A percentile compares a stretch with the other conserved stretches of the same genome.
phyloP scores from a whole-genome alignment of 2,113 vertebrate genomes.

The Nestor notabilis region DNA sequence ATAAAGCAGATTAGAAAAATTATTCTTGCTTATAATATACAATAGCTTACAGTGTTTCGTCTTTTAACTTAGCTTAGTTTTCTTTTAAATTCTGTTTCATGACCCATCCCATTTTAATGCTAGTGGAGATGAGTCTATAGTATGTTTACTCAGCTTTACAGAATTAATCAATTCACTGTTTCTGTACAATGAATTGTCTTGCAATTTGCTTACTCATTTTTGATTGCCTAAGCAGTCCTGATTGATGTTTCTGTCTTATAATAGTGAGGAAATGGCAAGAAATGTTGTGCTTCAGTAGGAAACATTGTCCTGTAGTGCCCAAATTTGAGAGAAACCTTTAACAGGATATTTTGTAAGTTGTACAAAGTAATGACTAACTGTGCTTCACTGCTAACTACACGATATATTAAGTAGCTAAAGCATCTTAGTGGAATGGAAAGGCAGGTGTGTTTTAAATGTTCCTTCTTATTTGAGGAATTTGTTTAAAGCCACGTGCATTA shows the following conservation, averaged over 20 bases:
- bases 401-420: background rate
- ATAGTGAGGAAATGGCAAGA: background rate
- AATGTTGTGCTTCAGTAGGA: background rate
- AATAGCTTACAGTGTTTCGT: background rate
- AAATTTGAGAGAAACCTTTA: background rate
- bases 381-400: background rate
- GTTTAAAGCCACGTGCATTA: background rate
- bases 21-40: background rate
- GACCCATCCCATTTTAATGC: background rate
- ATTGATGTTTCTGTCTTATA: background rate
- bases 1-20: background rate
- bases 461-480: background rate
- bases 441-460: background rate
- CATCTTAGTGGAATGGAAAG: background rate
- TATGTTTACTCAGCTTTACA: background rate
- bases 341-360: background rate
- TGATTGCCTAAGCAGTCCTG: background rate
- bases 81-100: background rate
- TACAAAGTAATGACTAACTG: background rate
- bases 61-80: background rate
- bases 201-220: background rate
- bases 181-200: background rate
- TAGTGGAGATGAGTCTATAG: background rate
- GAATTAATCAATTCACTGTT: background rate
- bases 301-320: background rate